A percentile compares a stretch with the other conserved stretches of the same genome.
Conservation (phyloP, 1,140 invertebrate species). For the Drosophila repleta region DNA sequence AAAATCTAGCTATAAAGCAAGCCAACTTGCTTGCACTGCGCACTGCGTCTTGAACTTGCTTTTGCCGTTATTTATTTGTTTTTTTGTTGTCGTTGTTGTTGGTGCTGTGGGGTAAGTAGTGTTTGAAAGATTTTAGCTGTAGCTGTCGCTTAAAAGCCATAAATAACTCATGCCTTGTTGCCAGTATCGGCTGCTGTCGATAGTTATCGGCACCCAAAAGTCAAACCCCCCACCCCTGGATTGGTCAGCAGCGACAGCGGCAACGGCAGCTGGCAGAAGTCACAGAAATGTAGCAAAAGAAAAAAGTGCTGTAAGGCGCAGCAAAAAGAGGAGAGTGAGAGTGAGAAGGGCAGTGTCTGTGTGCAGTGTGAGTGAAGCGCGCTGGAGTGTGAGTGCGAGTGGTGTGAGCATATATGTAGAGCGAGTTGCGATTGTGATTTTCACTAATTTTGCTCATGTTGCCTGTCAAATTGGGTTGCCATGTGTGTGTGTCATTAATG, state of each 20-base stretch:
- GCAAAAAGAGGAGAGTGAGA: not conserved
- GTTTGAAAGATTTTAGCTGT: constrained; percentile 33
- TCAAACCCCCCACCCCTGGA: constrained; percentile 3
- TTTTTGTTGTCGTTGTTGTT: constrained; percentile 9
- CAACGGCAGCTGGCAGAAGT: constrained; percentile 55
- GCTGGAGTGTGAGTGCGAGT: not conserved
- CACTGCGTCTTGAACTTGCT: not conserved
- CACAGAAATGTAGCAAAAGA: constrained; percentile 34
- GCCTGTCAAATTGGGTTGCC: constrained; percentile 78
- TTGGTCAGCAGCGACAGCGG: constrained; percentile 63
- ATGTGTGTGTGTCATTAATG: constrained; percentile 81
- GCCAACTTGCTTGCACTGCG: not conserved
- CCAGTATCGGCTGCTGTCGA: constrained; percentile 71
- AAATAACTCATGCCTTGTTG: constrained; percentile 73
- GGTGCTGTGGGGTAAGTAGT: not conserved
- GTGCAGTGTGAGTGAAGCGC: no score
- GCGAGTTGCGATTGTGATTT: constrained; percentile 62
- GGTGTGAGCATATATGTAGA: no score
- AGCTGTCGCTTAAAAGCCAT: constrained; percentile 75
- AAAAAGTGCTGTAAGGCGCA: constrained; percentile 9
- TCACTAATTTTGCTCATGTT: constrained; percentile 77
- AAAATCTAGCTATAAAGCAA: not conserved
- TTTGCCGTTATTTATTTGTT: constrained; percentile 3
- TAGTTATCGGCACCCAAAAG: constrained; percentile 59
- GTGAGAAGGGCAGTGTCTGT: not conserved